A percentile compares a stretch with the other conserved stretches of the same genome.
Evolutionary conservation across 2,888 invertebrate species (phyloP).

Genomic region (Sturmia bella): DNA sequence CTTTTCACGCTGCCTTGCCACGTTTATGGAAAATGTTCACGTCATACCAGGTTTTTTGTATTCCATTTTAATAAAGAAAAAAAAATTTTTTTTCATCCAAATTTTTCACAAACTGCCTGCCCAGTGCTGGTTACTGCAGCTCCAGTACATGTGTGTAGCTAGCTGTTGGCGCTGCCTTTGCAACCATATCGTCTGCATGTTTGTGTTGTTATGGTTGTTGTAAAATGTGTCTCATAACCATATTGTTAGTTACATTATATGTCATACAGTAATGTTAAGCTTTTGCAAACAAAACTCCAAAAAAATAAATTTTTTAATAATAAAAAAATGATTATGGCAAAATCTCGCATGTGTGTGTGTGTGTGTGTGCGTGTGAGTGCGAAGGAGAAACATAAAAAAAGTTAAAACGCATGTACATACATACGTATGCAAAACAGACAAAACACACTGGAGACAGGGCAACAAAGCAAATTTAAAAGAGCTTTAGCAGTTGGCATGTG

Average conservation of each 20-base stretch:
- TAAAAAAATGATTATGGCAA: conserved; percentile 41
- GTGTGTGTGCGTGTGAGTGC: neutral
- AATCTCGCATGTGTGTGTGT: conserved; percentile 7
- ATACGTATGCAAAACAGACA: conserved; percentile 8
- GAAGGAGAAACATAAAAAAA: neutral
- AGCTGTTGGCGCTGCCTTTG: conserved; percentile 10
- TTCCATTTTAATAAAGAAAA: conserved; percentile 15
- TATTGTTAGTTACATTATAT: conserved; percentile 65
- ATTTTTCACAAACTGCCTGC: neutral
- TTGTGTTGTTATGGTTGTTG: conserved; percentile 25
- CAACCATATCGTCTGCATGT: neutral
- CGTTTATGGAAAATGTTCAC: neutral
- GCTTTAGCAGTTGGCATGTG: conserved; percentile 19
- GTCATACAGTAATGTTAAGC: conserved; percentile 67
- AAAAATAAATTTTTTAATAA: conserved; percentile 10
- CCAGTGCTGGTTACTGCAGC: conserved; percentile 34
- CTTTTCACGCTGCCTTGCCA: no score
- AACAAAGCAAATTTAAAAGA: neutral
- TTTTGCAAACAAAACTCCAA: conserved; percentile 16
- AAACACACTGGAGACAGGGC: conserved; percentile 7
- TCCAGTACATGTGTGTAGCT: conserved; percentile 9
- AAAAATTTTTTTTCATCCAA: neutral
- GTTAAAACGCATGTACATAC: conserved; percentile 31
- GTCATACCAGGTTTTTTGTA: conserved; percentile 19
- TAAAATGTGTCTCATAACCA: conserved; percentile 60